Evolutionary conservation across 2,113 vertebrate genomes (phyloP).

Genomic region (Bambusicola thoracicus): DNA sequence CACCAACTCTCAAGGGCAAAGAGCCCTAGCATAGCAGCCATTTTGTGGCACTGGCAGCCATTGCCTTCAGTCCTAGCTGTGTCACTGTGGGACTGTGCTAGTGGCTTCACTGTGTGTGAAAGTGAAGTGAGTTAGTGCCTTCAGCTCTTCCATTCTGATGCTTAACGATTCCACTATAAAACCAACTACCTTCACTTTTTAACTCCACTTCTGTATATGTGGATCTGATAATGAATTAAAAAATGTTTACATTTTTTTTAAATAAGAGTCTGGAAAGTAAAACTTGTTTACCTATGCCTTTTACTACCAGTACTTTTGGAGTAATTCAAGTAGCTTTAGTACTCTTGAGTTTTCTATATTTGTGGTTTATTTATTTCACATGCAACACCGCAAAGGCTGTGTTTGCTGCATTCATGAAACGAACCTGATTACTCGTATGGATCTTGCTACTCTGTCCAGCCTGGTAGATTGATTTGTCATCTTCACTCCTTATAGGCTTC

Average conservation of each 20-base stretch:
- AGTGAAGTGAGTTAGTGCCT: neutral
- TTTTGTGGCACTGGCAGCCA: neutral
- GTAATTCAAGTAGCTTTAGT: neutral
- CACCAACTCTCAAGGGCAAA: constrained; percentile 33
- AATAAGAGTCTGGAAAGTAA: neutral
- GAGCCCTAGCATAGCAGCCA: neutral
- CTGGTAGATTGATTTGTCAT: neutral
- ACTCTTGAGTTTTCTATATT: neutral
- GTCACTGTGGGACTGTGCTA: neutral
- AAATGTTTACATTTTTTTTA: neutral
- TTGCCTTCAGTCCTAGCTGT: accelerated
- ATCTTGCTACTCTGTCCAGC: neutral
- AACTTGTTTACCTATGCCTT: neutral
- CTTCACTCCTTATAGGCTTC: neutral
- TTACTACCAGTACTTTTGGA: neutral
- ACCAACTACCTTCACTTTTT: neutral
- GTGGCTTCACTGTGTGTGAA: neutral
- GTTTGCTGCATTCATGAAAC: neutral
- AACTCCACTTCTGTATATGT: neutral
- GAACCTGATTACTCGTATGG: neutral
- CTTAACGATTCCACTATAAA: neutral
- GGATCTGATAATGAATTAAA: accelerated
- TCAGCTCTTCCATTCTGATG: neutral
- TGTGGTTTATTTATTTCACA: neutral
- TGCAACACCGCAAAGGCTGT: neutral